phyloP scores from a whole-genome alignment of 2,797 vertebrate species.

The Sebastes taczanowskii region DNA sequence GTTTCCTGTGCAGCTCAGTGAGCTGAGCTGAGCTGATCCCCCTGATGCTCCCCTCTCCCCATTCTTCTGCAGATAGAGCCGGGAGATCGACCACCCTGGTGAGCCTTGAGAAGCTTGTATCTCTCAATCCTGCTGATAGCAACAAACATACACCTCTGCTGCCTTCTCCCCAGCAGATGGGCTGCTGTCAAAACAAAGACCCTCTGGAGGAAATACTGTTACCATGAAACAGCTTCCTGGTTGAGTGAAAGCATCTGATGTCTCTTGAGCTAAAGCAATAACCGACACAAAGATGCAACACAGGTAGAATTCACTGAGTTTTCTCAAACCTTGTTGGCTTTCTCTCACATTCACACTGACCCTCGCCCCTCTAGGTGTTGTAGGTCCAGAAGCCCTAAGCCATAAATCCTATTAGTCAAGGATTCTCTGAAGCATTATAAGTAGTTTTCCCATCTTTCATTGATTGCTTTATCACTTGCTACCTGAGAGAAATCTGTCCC shows the following conservation, averaged over 20 bases:
- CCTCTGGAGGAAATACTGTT: background rate
- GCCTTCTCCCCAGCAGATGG: constrained; percentile 2
- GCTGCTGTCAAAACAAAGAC: constrained; percentile 44
- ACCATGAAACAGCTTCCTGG: constrained; percentile 1
- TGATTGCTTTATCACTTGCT: constrained; percentile 61
- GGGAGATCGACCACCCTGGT: constrained; percentile 57
- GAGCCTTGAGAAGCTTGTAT: constrained; percentile 47
- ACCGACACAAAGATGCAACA: background rate
- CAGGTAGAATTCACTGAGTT: background rate
- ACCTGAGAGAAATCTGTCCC: constrained; percentile 13
- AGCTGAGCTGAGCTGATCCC: constrained; percentile 73
- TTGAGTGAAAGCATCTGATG: background rate
- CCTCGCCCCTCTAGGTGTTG: constrained; percentile 78
- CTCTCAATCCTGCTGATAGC: constrained; percentile 55
- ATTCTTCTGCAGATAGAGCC: constrained; percentile 59
- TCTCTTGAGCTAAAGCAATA: background rate
- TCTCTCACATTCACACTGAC: constrained; percentile 78
- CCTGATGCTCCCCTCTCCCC: constrained; percentile 61
- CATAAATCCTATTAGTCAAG: constrained; percentile 86
- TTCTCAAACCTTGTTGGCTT: constrained; percentile 50
- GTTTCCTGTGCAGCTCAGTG: constrained; percentile 76
- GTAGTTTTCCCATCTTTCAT: constrained; percentile 67
- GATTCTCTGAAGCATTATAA: constrained; percentile 81
- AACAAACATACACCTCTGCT: constrained; percentile 26
- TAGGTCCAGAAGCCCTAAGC: constrained; percentile 80